These are phyloP conservation scores for Cinclus cinclus DNA, from an alignment of 2,113 vertebrate species.

Conservation along the genomic window DNA sequence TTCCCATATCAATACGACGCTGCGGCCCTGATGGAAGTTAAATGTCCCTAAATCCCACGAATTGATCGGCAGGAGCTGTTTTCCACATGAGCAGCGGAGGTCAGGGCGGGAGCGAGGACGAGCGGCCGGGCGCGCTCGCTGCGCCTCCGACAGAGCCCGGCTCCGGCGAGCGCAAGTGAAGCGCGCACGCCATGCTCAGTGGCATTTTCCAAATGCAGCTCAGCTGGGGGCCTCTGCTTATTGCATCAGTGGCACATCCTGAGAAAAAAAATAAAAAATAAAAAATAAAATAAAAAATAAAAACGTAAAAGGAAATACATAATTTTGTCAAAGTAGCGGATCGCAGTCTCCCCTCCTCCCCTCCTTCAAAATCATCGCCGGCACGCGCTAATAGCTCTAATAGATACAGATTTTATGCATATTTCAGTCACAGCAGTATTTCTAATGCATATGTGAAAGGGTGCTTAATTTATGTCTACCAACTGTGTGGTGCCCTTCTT, in stretches of 20 bases:
- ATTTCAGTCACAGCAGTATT: constrained; percentile 91
- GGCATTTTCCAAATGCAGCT: constrained; percentile 92
- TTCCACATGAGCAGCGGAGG: constrained; percentile 78
- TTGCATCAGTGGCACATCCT: constrained; percentile 81
- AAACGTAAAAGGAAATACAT: constrained; percentile 77
- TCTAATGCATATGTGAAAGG: constrained; percentile 88
- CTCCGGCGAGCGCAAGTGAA: constrained; percentile 83
- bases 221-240: constrained; percentile 87
- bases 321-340: constrained; percentile 83
- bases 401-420: constrained; percentile 84
- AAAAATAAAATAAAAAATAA: background rate
- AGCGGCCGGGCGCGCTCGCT: constrained; percentile 55
- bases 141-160: constrained; percentile 78
- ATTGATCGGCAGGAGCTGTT: constrained; percentile 79
- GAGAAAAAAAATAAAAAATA: background rate
- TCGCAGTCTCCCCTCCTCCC: constrained; percentile 72
- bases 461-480: constrained; percentile 90
- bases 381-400: constrained; percentile 83
- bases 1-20: constrained; percentile 69
- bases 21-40: constrained; percentile 73
- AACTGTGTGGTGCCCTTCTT: constrained; percentile 93
- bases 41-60: constrained; percentile 78
- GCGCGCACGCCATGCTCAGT: constrained; percentile 90
- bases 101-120: constrained; percentile 57
- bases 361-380: constrained; percentile 73